Evolutionary conservation across 2,888 invertebrate genomes (phyloP).

Genomic region (Drosophila pegasa): DNA sequence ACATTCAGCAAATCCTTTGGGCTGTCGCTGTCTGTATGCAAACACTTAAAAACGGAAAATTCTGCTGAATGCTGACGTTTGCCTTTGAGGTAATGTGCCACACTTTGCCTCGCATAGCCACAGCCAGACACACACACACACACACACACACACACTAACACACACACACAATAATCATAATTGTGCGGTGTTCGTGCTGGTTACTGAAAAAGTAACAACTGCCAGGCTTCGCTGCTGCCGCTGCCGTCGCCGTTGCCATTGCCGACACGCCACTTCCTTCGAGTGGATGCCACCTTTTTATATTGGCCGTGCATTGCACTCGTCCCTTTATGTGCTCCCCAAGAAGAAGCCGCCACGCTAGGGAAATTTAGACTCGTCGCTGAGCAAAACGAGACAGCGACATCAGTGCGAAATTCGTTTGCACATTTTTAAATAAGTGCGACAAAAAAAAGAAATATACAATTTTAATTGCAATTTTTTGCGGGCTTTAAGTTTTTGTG

Average conservation of each 20-base stretch:
- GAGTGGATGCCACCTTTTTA: slow-evolving; percentile 28
- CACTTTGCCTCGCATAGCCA: slow-evolving; percentile 29
- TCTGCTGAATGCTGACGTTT: slow-evolving; percentile 35
- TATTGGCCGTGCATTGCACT: slow-evolving; percentile 61
- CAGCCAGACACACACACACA: slow-evolving; percentile 9
- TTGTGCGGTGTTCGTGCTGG: slow-evolving; percentile 61
- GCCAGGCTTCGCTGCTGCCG: slow-evolving; percentile 3
- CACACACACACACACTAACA: slow-evolving; percentile 10
- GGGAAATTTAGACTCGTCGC: slow-evolving; percentile 2
- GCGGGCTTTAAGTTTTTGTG: not conserved
- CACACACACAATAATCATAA: slow-evolving; percentile 62
- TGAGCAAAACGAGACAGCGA: not conserved
- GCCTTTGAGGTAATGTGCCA: slow-evolving; percentile 52
- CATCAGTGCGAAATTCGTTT: not conserved
- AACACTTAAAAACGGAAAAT: slow-evolving; percentile 59
- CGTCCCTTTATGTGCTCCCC: slow-evolving; percentile 36
- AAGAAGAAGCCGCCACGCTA: slow-evolving; percentile 45
- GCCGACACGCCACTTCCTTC: slow-evolving; percentile 48
- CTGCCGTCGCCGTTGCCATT: slow-evolving; percentile 14
- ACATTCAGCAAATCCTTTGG: slow-evolving; percentile 40
- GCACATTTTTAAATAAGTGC: not conserved
- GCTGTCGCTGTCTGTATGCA: slow-evolving; percentile 48
- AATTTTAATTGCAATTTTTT: slow-evolving; percentile 2
- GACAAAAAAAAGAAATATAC: not conserved
- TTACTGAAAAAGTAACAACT: slow-evolving; percentile 34